These are phyloP conservation scores for Drosophila subpulchrella DNA, from an alignment of 1,140 invertebrate genomes.

Conservation along the genomic window DNA sequence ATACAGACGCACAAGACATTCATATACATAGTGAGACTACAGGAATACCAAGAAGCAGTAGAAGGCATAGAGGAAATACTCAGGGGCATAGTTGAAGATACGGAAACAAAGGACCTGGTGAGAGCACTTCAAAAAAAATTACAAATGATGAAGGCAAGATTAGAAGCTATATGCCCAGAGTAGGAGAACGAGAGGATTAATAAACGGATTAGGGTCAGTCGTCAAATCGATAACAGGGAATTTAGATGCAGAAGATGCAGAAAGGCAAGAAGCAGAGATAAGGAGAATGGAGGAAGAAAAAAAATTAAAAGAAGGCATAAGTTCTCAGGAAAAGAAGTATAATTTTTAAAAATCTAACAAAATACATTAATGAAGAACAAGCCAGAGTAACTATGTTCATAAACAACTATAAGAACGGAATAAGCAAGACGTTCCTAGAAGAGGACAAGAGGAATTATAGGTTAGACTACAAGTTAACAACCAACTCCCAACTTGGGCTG, in stretches of 20 bases:
- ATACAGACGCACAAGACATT: not conserved
- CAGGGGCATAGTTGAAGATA: not conserved
- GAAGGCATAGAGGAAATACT: not conserved
- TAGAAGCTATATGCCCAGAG: not conserved
- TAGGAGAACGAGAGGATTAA: not conserved
- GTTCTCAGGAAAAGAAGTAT: not conserved
- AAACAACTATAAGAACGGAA: too few species aligned
- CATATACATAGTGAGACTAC: not conserved
- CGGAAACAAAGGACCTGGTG: too few species aligned
- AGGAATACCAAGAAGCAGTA: not conserved
- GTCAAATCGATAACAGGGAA: constrained; percentile 3
- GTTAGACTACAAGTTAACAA: too few species aligned
- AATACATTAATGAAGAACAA: too few species aligned
- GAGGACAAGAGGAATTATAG: too few species aligned
- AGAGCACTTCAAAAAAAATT: not conserved
- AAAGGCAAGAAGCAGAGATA: constrained; percentile 3
- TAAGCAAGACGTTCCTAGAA: too few species aligned
- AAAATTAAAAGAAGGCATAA: not conserved
- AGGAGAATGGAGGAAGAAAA: constrained; percentile 1
- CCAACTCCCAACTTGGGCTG: too few species aligned
- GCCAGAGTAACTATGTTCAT: too few species aligned
- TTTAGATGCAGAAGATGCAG: constrained; percentile 12
- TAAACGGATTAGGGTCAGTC: constrained; percentile 4
- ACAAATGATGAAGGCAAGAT: constrained; percentile 1
- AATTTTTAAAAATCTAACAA: not conserved